A percentile compares a stretch with the other conserved stretches of the same genome.
These are phyloP conservation scores for Lasaia peninsularis DNA, from an alignment of 1,140 invertebrate genomes.

Conservation along the genomic window DNA sequence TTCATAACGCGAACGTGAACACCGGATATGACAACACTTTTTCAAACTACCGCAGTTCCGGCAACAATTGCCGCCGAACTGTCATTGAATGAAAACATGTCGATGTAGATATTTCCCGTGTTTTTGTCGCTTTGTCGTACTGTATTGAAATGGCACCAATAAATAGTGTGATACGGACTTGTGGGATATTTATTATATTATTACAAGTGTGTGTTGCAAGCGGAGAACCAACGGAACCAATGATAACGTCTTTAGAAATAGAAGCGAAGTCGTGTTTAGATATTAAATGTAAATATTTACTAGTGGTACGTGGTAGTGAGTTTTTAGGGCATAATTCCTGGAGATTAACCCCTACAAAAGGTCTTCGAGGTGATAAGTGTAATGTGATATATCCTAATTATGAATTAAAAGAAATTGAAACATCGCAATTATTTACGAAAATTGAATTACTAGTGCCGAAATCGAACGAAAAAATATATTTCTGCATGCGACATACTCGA, in stretches of 20 bases:
- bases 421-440: conserved; percentile 40
- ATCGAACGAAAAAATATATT: conserved; percentile 46
- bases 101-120: conserved; percentile 36
- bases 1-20: too few species aligned
- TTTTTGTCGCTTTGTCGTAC: conserved; percentile 41
- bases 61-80: conserved; percentile 65
- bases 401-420: conserved; percentile 55
- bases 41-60: conserved; percentile 55
- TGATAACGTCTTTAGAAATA: conserved; percentile 58
- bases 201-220: conserved; percentile 41
- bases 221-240: conserved; percentile 40
- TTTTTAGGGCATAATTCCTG: conserved; percentile 63
- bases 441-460: conserved; percentile 47
- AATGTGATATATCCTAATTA: conserved; percentile 61
- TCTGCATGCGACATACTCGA: conserved; percentile 47
- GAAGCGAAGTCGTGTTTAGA: conserved; percentile 51
- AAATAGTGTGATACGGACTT: conserved; percentile 66
- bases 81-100: conserved; percentile 60
- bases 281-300: conserved; percentile 67
- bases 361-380: conserved; percentile 47
- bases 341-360: conserved; percentile 57
- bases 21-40: conserved; percentile 51
- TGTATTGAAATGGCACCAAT: conserved; percentile 56
- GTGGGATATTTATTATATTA: conserved; percentile 64
- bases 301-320: conserved; percentile 56